A percentile compares a stretch with the other conserved stretches of the same genome.
Conservation (phyloP, 2,113 vertebrate genomes). For the Sminthopsis crassicaudata region DNA sequence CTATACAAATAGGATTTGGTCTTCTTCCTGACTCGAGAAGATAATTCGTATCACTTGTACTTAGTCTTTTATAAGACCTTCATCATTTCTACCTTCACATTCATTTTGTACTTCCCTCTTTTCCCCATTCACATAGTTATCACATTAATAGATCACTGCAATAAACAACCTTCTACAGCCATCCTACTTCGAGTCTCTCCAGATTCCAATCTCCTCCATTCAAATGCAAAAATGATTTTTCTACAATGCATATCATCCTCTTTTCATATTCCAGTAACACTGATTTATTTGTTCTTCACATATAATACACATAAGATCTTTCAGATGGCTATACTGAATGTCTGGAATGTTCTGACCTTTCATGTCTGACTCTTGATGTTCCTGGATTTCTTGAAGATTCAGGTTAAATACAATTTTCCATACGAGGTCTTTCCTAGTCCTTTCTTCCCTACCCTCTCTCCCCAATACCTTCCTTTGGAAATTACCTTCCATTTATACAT, state of each 20-base stretch:
- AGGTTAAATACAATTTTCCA: conserved; percentile 14
- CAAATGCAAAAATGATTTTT: conserved; percentile 6
- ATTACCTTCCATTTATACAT: too few species aligned
- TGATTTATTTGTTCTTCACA: conserved; percentile 2
- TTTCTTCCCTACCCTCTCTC: neutral
- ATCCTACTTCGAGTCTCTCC: conserved; percentile 19
- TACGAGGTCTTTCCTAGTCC: neutral
- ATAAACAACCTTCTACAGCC: neutral
- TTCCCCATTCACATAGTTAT: neutral
- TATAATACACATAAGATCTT: too few species aligned
- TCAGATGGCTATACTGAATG: neutral
- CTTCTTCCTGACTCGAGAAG: too few species aligned
- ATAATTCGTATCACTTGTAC: neutral
- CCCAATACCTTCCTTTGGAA: too few species aligned
- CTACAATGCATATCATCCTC: conserved; percentile 1
- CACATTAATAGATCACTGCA: neutral
- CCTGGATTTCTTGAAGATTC: conserved; percentile 23
- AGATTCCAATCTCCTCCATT: conserved; percentile 8
- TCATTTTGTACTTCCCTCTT: neutral
- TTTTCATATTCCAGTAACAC: conserved; percentile 13
- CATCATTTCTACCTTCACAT: neutral
- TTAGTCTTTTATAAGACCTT: neutral
- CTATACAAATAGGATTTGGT: too few species aligned
- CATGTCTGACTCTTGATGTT: neutral
- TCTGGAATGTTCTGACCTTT: neutral